phyloP scores from a whole-genome alignment of 2,888 invertebrate species.

The Xanthia icteritia region DNA sequence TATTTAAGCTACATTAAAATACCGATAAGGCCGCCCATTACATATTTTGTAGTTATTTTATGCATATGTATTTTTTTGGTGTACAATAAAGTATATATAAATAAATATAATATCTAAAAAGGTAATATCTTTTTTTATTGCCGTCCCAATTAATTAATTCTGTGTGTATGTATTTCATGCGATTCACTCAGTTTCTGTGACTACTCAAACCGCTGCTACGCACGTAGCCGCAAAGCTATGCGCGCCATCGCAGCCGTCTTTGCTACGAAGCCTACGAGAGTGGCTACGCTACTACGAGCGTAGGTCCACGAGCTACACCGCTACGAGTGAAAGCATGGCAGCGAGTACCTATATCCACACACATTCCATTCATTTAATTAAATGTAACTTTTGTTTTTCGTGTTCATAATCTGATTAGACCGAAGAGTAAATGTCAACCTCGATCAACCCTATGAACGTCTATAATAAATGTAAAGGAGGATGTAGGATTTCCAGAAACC shows the following conservation, averaged over 20 bases:
- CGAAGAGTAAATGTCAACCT: background rate
- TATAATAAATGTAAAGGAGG: background rate
- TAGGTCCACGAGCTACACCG: constrained; percentile 1
- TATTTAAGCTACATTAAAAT: background rate
- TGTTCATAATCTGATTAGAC: background rate
- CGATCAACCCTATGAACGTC: background rate
- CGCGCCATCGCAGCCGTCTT: background rate
- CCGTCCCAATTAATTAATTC: background rate
- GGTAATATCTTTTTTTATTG: background rate
- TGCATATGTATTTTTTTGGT: no score
- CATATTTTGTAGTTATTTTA: no score
- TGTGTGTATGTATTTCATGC: background rate
- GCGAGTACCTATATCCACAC: background rate
- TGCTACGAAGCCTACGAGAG: constrained; percentile 34
- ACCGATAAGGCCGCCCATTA: no score
- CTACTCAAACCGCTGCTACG: constrained; percentile 1
- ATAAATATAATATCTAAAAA: background rate
- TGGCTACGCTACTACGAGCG: constrained; percentile 20
- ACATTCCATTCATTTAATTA: background rate
- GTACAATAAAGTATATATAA: no score
- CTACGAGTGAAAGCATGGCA: constrained; percentile 14
- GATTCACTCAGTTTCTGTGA: background rate
- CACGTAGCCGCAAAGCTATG: constrained; percentile 2
- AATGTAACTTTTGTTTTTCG: background rate
- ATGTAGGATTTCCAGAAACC: background rate